A percentile compares a stretch with the other conserved stretches of the same genome.
Evolutionary conservation across 2,113 vertebrate species (phyloP).

Genomic region (Naja naja): DNA sequence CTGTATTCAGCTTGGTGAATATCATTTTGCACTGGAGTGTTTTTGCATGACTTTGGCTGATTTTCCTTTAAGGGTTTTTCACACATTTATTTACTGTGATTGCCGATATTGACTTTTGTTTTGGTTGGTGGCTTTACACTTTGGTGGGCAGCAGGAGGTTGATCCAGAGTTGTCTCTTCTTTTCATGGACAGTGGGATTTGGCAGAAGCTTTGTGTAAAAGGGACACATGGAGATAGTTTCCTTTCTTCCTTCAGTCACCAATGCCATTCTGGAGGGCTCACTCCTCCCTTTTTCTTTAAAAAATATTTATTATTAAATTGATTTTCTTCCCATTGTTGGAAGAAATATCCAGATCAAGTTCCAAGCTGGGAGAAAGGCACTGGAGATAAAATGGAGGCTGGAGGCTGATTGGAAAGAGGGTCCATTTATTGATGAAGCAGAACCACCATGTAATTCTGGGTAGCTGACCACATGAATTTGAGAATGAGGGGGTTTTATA

Average conservation of each 20-base stretch:
- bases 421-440: too few relatives aligned
- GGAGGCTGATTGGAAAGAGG: too few relatives aligned
- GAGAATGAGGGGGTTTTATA: too few relatives aligned
- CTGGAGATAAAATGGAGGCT: too few relatives aligned
- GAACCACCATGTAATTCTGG: too few relatives aligned
- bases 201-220: background rate
- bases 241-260: background rate
- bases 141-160: background rate
- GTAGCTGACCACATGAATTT: too few relatives aligned
- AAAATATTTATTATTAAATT: background rate
- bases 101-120: background rate
- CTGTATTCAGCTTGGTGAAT: background rate
- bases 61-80: background rate
- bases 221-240: background rate
- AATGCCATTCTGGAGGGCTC: background rate
- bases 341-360: too few relatives aligned
- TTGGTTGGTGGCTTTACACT: background rate
- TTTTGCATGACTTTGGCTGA: background rate
- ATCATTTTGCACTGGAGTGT: background rate
- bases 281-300: too few relatives aligned
- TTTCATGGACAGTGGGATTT: background rate
- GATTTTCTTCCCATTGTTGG: background rate
- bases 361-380: too few relatives aligned
- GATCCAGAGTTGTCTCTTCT: background rate
- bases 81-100: background rate